These are phyloP conservation scores for Ia io DNA, from an alignment of 2,113 vertebrate species.

Conservation along the genomic window DNA sequence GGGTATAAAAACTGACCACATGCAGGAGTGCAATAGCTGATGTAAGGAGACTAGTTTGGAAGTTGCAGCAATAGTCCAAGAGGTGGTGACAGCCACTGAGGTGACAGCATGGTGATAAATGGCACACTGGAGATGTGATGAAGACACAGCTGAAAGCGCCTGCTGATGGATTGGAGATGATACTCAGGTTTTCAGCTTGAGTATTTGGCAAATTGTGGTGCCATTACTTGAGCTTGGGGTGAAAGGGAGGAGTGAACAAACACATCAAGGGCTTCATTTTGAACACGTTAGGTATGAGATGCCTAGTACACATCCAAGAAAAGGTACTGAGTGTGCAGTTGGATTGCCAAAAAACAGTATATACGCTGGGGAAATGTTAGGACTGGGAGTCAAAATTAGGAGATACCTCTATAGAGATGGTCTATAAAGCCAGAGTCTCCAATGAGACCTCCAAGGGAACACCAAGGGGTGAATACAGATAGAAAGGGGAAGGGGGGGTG, in stretches of 20 bases:
- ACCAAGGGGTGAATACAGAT: not conserved
- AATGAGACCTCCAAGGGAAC: not conserved
- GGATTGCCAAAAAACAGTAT: not conserved
- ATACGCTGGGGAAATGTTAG: not conserved
- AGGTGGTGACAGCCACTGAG: not conserved
- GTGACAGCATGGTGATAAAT: not conserved
- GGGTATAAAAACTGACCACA: not conserved
- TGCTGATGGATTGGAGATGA: not conserved
- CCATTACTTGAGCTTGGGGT: not conserved
- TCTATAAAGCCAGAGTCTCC: not conserved
- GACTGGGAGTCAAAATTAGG: not conserved
- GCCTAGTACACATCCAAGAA: not conserved
- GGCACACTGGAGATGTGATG: not conserved
- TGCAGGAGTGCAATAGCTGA: not conserved
- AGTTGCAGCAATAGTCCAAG: not conserved
- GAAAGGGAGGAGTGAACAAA: not conserved
- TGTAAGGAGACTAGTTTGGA: not conserved
- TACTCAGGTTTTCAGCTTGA: not conserved
- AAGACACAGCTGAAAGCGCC: not conserved
- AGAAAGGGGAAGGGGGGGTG: not conserved
- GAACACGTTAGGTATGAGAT: not conserved
- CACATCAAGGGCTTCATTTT: not conserved
- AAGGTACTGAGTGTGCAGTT: not conserved
- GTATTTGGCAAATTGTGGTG: not conserved
- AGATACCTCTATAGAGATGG: not conserved